Evolutionary conservation across 1,140 invertebrate genomes (phyloP), one percentile per base, ranked within the genome.

Genomic region (Battus philenor): DNA sequence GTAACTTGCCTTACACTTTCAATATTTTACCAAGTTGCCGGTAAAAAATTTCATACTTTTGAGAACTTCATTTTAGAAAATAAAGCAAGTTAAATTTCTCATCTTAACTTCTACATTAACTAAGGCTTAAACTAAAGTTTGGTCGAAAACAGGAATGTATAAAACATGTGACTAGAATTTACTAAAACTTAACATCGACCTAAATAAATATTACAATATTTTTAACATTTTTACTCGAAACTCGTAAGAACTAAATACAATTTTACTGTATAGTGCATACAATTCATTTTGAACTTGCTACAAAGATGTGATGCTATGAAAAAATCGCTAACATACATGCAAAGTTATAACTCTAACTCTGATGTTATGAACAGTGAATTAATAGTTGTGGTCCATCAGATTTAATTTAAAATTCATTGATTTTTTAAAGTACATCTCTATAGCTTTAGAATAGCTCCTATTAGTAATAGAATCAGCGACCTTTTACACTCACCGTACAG

Each of bases 91-190:
- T 29, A 5, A 29, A 13, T 15, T 10, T 15, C n/a, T 27, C 20
- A 41, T 12, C 24, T 41, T 41, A 41, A 56, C 59, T 65, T 15
- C 34, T 39, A 48, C 59, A 66, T 36, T 36, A 18, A 47, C 58
- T 54, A 57, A 24, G 31, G 31, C 54, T 58, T 58, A 54, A 59
- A 72, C 43, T 65, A 63, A 74, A 69, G 73, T 79, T 81, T 81
- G 79, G 77, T 84, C 80, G 75, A 78, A 77, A 81, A 84, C 75
- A 81, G 77, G 80, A 81, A 83, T 80, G 77, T 79, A 60, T 76
- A 71, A 77, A 81, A 84, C 75, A 75, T 75, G 55, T 84, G 80
- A 81, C 80, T 84, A 84, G 80, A 84, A 79, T 84, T 84, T 84
- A 70, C 66, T 81, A 81, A 76, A 84, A 84, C 80, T 76, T 84